Evolutionary conservation across 2,113 vertebrate species (phyloP), one percentile per base, ranked within the genome.

Genomic region (Vulpes lagopus): DNA sequence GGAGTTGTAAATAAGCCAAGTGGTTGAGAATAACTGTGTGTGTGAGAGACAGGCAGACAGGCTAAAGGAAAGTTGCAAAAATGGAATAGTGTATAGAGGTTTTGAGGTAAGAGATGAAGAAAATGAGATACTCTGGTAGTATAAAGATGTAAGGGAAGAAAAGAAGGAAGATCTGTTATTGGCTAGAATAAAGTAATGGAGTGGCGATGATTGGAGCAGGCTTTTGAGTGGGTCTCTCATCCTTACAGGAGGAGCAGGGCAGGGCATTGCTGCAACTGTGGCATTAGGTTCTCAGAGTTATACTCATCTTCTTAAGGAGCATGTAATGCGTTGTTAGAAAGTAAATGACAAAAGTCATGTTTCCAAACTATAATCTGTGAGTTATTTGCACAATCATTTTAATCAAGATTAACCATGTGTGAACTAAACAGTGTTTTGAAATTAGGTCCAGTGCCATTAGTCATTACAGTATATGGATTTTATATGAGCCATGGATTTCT

Each of bases 331-430:
- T 62, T 69, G 20, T 76, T 91, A 65, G 51, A 35, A 92, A 64
- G 30, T 65, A 19, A 87, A 32, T 88, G 71, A 71, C 35, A 65
- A 17, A 93, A 60, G 67, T 82, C 23, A 1, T 27, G 16, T 73
- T 35, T 90, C 60, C 20, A 16, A 38, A 9, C 25, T 67, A 5
- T 84, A 35, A 84, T 91, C 86, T 88, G 8, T 96, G 23, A 91
- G 30, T 91, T 90, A 51, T 25, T 73, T 93, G 25, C 20, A 79
- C 53, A 89, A 6, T 89, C 35, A 73, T 95, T 95, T 94, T 86
- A 82, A 86, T 89, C 71, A 92, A 62, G 30, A 43, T 88, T 95
- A 71, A 60, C 38, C 12, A 78, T 51, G 51, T 80, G 30, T 43
- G 73, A 96, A n/a, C 71, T 83, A 79, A 81, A 78, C 8, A 43